phyloP scores from a whole-genome alignment of 2,888 invertebrate genomes.

The Nesidiocoris tenuis region DNA sequence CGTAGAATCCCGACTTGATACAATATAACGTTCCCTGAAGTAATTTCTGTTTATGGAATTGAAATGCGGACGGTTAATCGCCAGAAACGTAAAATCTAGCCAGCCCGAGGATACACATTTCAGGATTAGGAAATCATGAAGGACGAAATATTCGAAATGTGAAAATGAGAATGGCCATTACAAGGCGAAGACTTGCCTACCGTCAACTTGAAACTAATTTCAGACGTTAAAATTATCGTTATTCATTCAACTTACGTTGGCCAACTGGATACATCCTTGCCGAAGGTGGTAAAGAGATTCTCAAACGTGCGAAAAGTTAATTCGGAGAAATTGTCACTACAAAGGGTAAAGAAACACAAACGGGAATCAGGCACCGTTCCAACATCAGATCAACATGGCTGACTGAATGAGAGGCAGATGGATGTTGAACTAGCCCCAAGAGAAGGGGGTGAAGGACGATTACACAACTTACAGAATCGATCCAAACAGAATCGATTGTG shows the following conservation, averaged over 20 bases:
- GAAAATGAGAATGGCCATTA: neutral
- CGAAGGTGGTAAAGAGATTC: neutral
- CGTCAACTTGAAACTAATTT: too few relatives aligned
- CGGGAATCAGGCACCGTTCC: slow-evolving; percentile 15
- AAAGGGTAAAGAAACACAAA: neutral
- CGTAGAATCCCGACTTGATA: neutral
- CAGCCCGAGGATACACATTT: too few relatives aligned
- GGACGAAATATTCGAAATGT: neutral
- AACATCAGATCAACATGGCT: slow-evolving; percentile 50
- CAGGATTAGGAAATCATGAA: too few relatives aligned
- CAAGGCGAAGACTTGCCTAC: too few relatives aligned
- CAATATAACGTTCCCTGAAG: neutral
- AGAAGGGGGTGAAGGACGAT: neutral
- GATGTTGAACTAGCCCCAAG: neutral
- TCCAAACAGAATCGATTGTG: too few relatives aligned
- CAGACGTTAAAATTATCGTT: too few relatives aligned
- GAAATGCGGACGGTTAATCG: too few relatives aligned
- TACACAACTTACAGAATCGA: neutral
- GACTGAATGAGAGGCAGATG: slow-evolving; percentile 14
- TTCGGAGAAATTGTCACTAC: neutral
- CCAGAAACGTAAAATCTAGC: too few relatives aligned
- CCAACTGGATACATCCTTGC: slow-evolving; percentile 66
- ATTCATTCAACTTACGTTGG: slow-evolving; percentile 69
- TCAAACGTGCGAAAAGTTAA: neutral
- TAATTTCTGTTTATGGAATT: too few relatives aligned